These are phyloP conservation scores for Melanotus villosus DNA, from an alignment of 2,888 invertebrate species.

Conservation along the genomic window DNA sequence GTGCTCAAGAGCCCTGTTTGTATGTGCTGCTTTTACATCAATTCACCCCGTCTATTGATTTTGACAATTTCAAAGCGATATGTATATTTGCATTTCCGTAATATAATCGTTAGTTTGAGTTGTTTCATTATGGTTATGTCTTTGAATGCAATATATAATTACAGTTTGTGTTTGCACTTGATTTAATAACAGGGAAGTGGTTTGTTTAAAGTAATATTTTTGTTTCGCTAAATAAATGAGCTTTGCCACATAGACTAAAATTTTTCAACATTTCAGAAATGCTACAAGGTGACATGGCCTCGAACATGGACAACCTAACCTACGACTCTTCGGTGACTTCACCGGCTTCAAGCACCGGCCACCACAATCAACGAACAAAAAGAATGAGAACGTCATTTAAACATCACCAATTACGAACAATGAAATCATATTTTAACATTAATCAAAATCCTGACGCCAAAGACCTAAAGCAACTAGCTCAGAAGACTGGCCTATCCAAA, in stretches of 20 bases:
- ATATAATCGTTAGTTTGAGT: constrained; percentile 4
- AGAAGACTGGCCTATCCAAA: constrained; percentile 98
- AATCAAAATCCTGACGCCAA: constrained; percentile 99
- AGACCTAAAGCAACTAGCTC: constrained; percentile 97
- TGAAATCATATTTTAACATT: constrained; percentile 99
- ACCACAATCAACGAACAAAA: constrained; percentile 82
- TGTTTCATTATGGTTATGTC: constrained; percentile 1
- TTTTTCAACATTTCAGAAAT: constrained; percentile 83
- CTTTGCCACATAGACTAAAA: too few relatives aligned
- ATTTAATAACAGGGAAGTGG: too few relatives aligned
- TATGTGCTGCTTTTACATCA: constrained; percentile 50
- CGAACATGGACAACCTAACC: constrained; percentile 83
- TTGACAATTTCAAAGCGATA: constrained; percentile 49
- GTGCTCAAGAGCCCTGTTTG: constrained; percentile 56
- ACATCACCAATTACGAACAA: constrained; percentile 97
- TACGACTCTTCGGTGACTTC: constrained; percentile 83
- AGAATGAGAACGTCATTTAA: constrained; percentile 99
- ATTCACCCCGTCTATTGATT: constrained; percentile 50
- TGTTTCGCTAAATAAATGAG: too few relatives aligned
- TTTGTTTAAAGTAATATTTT: too few relatives aligned
- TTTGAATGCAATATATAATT: neutral
- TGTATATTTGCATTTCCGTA: constrained; percentile 28
- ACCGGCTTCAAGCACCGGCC: constrained; percentile 75
- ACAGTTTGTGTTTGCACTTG: neutral
- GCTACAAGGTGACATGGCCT: constrained; percentile 81